These are phyloP conservation scores for Netelia melanura DNA, from an alignment of 2,888 invertebrate species.

Conservation along the genomic window DNA sequence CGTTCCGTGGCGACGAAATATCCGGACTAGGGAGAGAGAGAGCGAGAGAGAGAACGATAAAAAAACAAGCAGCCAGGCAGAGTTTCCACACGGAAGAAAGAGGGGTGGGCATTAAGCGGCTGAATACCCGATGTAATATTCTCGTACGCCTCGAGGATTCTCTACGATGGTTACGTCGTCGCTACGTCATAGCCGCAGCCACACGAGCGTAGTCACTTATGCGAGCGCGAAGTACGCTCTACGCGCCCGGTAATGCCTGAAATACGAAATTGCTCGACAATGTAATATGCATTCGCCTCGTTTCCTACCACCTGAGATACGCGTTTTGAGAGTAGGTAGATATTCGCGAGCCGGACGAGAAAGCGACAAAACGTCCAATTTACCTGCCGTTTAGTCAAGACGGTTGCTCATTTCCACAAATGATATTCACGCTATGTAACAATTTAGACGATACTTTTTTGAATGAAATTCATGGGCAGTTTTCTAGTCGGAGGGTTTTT, in stretches of 20 bases:
- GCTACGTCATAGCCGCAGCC: background rate
- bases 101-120: slow-evolving; percentile 64
- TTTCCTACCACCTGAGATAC: background rate
- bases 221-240: background rate
- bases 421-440: background rate
- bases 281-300: slow-evolving; percentile 19
- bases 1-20: slow-evolving; percentile 18
- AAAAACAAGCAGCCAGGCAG: background rate
- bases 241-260: background rate
- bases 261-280: slow-evolving; percentile 20
- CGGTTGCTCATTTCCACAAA: background rate
- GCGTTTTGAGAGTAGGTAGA: background rate
- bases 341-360: background rate
- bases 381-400: background rate
- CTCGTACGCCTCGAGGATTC: slow-evolving; percentile 56
- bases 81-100: background rate
- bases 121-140: slow-evolving; percentile 71
- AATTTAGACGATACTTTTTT: background rate
- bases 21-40: background rate
- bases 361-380: background rate
- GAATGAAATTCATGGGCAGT: background rate
- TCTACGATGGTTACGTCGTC: slow-evolving; percentile 44
- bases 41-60: slow-evolving; percentile 24
- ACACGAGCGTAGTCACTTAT: background rate
- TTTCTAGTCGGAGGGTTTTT: no score